Base-by-base conservation (phyloP, 1,140 invertebrate species). In the Luehdorfia chinensis region DNA sequence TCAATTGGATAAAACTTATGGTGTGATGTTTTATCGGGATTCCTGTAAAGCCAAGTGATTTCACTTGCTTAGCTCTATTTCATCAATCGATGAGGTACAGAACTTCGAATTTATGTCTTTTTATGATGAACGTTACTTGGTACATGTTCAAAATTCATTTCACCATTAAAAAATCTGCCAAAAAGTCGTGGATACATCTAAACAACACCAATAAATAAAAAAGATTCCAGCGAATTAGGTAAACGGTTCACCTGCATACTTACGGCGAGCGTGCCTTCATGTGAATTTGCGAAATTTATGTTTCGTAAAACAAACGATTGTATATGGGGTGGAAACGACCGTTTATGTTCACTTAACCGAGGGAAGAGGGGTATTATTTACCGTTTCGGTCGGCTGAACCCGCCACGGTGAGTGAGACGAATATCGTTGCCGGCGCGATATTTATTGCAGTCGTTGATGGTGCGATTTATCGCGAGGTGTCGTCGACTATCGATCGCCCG, bases 301-400 rank as follows among this genome's bases (percentile, higher is more conserved):
- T 79, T 85, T 78, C 71, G 75, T 77, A 81, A 83, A 80, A 80
- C 77, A 85, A 85, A 80, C 69, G 76, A 67, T 79, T 73, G 77
- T 83, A 85, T 81, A 85, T 83, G 81, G 81, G 78, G 81, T 83
- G 81, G 81, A 85, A 85, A 85, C 81, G 81, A 81, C 70, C 81
- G 75, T 83, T 85, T 81, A 83, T 81, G 81, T 85, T 85, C 81
- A 85, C 78, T 85, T 85, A 85, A 85, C 76, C 81, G 81, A 83
- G 78, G 75, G 79, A 84, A 79, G 78, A 85, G n/a, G 78, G 81
- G 81, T 81, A 85, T 85, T 85, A 85, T 85, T 83, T 85, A 85
- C 78, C 75, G 78, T 83, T 85, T 75, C 81, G 76, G 75, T 67
- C 72, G 69, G 76, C 70, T 74, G 81, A 75, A 72, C 76, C 70